Conservation (phyloP, 2,797 vertebrate species). For the Sciaenops ocellatus region DNA sequence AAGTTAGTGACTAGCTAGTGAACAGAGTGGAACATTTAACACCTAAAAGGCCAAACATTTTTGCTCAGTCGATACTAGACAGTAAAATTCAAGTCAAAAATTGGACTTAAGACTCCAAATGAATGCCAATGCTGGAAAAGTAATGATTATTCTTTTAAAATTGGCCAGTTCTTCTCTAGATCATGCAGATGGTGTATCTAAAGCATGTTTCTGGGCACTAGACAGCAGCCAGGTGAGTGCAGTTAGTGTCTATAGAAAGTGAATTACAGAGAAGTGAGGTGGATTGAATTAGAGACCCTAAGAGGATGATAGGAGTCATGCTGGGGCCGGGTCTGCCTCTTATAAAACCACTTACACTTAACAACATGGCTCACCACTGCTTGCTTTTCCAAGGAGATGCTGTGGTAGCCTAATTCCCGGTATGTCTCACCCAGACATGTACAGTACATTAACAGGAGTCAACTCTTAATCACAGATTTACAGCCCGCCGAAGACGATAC, state of each 20-base stretch:
- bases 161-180: not conserved
- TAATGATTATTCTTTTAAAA: not conserved
- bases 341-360: constrained; percentile 69
- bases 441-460: constrained; percentile 61
- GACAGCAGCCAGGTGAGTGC: constrained; percentile 49
- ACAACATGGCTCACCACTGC: constrained; percentile 54
- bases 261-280: constrained; percentile 62
- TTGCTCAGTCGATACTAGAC: not conserved
- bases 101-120: not conserved
- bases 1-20: not conserved
- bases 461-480: constrained; percentile 71
- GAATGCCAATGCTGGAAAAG: constrained; percentile 4
- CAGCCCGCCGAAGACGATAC: constrained; percentile 25
- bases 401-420: constrained; percentile 58
- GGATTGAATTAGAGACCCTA: constrained; percentile 76
- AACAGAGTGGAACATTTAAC: not conserved
- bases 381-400: constrained; percentile 50
- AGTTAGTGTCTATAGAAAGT: constrained; percentile 59
- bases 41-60: not conserved
- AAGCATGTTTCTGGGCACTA: not conserved
- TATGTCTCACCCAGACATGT: constrained; percentile 56
- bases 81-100: not conserved
- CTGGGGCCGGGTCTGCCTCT: constrained; percentile 50
- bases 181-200: not conserved
- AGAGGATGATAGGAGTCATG: constrained; percentile 74